Conservation (phyloP, 2,888 invertebrate species). For the Amphimallon solstitiale region DNA sequence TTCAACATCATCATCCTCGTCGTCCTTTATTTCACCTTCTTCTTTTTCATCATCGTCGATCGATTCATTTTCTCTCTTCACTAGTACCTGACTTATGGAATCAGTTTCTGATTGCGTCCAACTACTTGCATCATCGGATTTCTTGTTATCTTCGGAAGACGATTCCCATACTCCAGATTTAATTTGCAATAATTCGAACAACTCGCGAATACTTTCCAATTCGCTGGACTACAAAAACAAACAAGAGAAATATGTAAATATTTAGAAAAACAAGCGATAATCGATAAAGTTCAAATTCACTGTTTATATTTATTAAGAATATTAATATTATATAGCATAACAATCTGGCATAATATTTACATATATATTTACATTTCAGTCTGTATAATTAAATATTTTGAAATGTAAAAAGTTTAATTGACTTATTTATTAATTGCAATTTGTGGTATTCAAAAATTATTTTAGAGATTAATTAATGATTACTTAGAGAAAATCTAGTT, state of each 20-base stretch:
- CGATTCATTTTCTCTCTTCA: slow-evolving; percentile 56
- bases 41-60: slow-evolving; percentile 64
- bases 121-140: slow-evolving; percentile 58
- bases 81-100: slow-evolving; percentile 40
- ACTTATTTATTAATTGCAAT: too few species aligned
- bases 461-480: too few species aligned
- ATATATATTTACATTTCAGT: too few species aligned
- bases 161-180: slow-evolving; percentile 82
- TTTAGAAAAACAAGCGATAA: neutral
- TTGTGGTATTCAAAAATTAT: too few species aligned
- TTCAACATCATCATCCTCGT: slow-evolving; percentile 61
- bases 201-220: slow-evolving; percentile 83
- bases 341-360: too few species aligned
- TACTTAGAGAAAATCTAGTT: too few species aligned
- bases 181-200: slow-evolving; percentile 84
- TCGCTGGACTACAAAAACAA: slow-evolving; percentile 72
- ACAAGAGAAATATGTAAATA: slow-evolving; percentile 7
- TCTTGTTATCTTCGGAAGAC: slow-evolving; percentile 58
- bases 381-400: too few species aligned
- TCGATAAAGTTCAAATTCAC: neutral
- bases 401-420: too few species aligned
- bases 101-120: slow-evolving; percentile 60
- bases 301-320: too few species aligned
- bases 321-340: too few species aligned
- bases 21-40: slow-evolving; percentile 64